phyloP scores from a whole-genome alignment of 2,797 vertebrate species.

The Hypotaenidia philippensis region DNA sequence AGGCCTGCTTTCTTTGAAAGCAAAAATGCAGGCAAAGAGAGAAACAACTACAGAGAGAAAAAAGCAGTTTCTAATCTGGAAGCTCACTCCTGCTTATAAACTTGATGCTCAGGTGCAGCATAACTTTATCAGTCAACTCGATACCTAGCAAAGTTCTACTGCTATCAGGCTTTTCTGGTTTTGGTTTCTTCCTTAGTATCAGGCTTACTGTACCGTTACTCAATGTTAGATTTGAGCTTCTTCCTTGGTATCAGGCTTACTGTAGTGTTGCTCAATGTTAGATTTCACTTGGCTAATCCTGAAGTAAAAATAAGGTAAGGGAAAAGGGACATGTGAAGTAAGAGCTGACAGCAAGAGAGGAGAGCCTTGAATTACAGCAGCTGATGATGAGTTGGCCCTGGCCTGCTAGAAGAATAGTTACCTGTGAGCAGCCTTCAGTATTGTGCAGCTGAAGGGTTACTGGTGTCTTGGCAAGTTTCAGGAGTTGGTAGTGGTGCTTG shows the following conservation, averaged over 20 bases:
- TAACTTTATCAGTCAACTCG: background rate
- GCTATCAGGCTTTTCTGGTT: background rate
- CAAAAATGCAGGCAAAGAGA: background rate
- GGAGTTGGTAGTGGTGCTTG: background rate
- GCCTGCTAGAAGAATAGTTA: background rate
- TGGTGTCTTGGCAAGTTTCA: background rate
- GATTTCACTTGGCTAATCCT: background rate
- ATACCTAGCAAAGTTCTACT: background rate
- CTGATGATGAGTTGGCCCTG: background rate
- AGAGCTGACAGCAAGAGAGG: background rate
- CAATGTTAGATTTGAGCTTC: background rate
- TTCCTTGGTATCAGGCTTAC: background rate
- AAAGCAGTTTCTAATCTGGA: background rate
- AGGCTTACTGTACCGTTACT: background rate
- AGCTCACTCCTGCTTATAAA: background rate
- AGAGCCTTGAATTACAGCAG: background rate
- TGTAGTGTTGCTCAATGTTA: background rate
- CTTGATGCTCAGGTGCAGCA: background rate
- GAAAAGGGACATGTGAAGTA: background rate
- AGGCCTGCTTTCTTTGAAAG: background rate
- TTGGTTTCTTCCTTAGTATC: background rate
- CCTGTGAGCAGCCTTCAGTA: background rate
- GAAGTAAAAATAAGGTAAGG: background rate
- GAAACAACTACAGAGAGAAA: background rate
- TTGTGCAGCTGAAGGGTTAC: background rate